A percentile compares a stretch with the other conserved stretches of the same genome.
These are phyloP conservation scores for Priocnemis perturbator DNA, from an alignment of 2,888 invertebrate genomes.

Conservation along the genomic window DNA sequence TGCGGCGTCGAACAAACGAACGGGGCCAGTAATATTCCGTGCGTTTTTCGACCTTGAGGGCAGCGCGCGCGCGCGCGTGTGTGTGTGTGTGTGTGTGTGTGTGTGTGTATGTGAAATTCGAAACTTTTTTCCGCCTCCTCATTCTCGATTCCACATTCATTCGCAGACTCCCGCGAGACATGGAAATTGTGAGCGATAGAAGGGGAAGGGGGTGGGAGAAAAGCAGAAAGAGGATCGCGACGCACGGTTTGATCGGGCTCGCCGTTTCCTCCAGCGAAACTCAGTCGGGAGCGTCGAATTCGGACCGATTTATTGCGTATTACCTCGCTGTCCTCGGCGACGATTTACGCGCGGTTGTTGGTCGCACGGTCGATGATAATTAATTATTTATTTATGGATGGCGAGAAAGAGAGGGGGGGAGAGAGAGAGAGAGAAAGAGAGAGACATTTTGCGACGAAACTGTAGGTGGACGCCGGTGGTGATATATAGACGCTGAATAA, in stretches of 20 bases:
- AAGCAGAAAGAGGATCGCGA: background rate
- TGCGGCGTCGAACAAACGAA: slow-evolving; percentile 5
- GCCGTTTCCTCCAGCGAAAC: no score
- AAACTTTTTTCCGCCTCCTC: no score
- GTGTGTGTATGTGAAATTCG: slow-evolving; percentile 8
- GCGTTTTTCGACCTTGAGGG: background rate
- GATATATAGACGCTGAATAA: slow-evolving; percentile 27
- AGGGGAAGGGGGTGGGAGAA: no score
- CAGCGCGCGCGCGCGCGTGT: no score
- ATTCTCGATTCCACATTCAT: slow-evolving; percentile 8
- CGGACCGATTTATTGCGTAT: no score
- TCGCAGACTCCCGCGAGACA: no score
- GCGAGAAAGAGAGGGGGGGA: no score
- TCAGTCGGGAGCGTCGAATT: no score
- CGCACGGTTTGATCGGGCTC: no score
- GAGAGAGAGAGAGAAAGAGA: no score
- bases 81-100: no score
- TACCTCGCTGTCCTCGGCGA: slow-evolving; percentile 40
- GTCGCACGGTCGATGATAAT: slow-evolving; percentile 63
- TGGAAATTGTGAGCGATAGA: no score
- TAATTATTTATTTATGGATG: slow-evolving; percentile 71
- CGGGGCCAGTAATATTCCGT: slow-evolving; percentile 1
- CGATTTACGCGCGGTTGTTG: slow-evolving; percentile 65
- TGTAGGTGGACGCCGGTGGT: slow-evolving; percentile 32
- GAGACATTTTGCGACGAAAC: slow-evolving; percentile 43